These are phyloP conservation scores for Theonella swinhoei DNA, from an alignment of 37 sponge, comb jelly and placozoan species.

Conservation along the genomic window DNA sequence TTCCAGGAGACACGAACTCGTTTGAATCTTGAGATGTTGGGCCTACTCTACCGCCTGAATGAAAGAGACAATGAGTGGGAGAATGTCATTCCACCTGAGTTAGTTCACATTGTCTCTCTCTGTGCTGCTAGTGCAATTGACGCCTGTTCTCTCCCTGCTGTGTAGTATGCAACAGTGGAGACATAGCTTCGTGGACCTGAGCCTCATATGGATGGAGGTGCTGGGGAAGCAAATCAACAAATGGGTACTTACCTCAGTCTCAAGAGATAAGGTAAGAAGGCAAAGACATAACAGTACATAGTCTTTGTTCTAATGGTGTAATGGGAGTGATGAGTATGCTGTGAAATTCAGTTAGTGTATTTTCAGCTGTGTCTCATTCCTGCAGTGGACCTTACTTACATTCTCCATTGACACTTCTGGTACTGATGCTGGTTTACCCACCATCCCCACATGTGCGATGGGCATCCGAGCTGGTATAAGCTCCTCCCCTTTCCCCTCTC, in stretches of 20 bases:
- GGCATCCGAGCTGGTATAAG: slow-evolving; percentile 8
- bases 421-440: not conserved
- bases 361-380: not conserved
- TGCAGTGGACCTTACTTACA: slow-evolving; percentile 53
- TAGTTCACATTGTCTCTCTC: slow-evolving; percentile 4
- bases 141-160: not conserved
- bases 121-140: not conserved
- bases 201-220: slow-evolving; percentile 79
- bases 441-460: not conserved
- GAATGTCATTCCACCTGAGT: slow-evolving; percentile 65
- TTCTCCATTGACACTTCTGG: not conserved
- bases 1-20: slow-evolving; percentile 57
- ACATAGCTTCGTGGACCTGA: slow-evolving; percentile 58
- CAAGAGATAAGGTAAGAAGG: slow-evolving; percentile 66
- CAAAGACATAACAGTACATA: not conserved
- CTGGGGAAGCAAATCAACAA: slow-evolving; percentile 50
- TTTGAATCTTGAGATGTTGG: slow-evolving; percentile 67
- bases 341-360: no score
- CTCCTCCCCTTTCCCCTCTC: slow-evolving; percentile 46
- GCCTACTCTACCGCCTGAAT: slow-evolving; percentile 75
- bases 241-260: slow-evolving; percentile 55
- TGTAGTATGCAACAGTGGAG: slow-evolving; percentile 75
- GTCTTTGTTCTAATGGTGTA: not conserved
- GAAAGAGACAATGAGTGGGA: slow-evolving; percentile 76
- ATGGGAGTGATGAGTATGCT: not conserved